These are phyloP conservation scores for Dicentrarchus labrax DNA, from an alignment of 2,113 vertebrate genomes.

Conservation along the genomic window DNA sequence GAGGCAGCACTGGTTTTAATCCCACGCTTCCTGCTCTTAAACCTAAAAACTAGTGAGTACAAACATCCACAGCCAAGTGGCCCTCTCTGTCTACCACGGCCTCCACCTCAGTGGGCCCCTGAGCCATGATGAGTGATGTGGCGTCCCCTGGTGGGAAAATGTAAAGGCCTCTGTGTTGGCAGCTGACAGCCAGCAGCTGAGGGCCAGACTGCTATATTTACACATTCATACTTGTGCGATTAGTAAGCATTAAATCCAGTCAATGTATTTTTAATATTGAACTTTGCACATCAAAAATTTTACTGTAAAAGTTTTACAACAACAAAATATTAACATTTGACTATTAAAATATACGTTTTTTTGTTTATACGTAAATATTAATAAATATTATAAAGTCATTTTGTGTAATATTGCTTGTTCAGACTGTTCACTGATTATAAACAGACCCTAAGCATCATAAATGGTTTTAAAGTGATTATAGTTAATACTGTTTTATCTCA, in stretches of 20 bases:
- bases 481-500: conserved; percentile 9
- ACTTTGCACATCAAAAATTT: conserved; percentile 46
- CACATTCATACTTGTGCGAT: conserved; percentile 44
- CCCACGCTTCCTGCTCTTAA: not conserved
- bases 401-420: conserved; percentile 34
- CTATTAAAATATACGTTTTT: conserved; percentile 51
- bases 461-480: conserved; percentile 22
- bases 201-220: conserved; percentile 57
- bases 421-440: conserved; percentile 45
- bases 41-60: not conserved
- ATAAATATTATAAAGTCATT: too few relatives aligned
- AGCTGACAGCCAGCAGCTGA: conserved; percentile 65
- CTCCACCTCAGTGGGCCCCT: conserved; percentile 2
- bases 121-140: conserved; percentile 63
- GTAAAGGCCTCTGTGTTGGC: conserved; percentile 45
- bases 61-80: conserved; percentile 1
- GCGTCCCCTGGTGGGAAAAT: conserved; percentile 78
- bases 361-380: too few relatives aligned
- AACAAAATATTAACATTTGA: conserved; percentile 63
- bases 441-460: conserved; percentile 23
- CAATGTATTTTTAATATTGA: conserved; percentile 43
- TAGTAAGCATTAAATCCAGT: conserved; percentile 35
- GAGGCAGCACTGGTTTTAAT: not conserved
- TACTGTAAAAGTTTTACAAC: conserved; percentile 39
- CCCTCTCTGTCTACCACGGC: not conserved